These are phyloP conservation scores for Bovichtus variegatus DNA, from an alignment of 2,797 vertebrate species.

Conservation along the genomic window DNA sequence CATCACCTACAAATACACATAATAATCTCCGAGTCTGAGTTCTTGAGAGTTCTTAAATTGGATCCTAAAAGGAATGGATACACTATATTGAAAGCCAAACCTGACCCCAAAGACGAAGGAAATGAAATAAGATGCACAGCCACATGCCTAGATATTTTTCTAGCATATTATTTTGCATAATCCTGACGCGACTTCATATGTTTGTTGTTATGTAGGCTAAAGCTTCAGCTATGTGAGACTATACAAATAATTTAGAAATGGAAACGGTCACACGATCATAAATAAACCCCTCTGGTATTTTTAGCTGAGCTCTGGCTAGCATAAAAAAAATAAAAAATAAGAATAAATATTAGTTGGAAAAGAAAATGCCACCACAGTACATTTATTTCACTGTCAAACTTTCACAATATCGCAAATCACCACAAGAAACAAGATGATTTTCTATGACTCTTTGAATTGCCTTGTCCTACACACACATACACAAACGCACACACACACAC, in stretches of 20 bases:
- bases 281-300: not conserved
- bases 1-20: not conserved
- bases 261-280: not conserved
- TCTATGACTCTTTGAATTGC: not conserved
- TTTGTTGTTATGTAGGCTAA: not conserved
- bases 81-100: not conserved
- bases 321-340: not conserved
- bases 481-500: constrained; percentile 1
- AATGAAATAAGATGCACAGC: not conserved
- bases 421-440: constrained; percentile 1
- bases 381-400: constrained; percentile 27
- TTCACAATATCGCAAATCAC: constrained; percentile 26
- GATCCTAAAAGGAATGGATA: not conserved
- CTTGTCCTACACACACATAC: not conserved
- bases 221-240: not conserved
- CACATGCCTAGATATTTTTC: not conserved
- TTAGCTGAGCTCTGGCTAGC: not conserved
- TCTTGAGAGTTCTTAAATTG: not conserved
- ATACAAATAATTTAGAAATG: not conserved
- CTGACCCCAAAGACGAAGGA: not conserved
- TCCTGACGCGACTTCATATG: not conserved
- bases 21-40: not conserved
- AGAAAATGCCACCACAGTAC: constrained; percentile 2
- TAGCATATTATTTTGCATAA: not conserved
- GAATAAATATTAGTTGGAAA: constrained; percentile 3